These are phyloP conservation scores for Pelobates fuscus DNA, from an alignment of 2,113 vertebrate genomes.

Conservation along the genomic window DNA sequence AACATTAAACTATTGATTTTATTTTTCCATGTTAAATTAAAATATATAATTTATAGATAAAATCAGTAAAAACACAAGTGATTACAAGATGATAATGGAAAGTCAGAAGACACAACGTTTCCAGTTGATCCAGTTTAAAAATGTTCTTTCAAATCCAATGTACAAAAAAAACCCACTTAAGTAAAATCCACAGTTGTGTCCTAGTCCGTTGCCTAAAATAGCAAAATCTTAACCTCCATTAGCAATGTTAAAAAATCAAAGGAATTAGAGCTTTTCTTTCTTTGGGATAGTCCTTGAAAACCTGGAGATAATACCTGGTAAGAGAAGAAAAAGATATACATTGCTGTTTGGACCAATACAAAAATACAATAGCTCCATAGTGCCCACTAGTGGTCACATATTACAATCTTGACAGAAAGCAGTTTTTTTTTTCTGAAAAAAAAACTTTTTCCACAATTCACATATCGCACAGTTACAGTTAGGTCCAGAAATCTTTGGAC, in stretches of 20 bases:
- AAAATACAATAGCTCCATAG: background rate
- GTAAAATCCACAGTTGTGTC: background rate
- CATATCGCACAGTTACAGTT: too few species aligned
- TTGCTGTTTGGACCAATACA: background rate
- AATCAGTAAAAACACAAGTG: too few species aligned
- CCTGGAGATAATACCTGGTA: slow-evolving; percentile 82
- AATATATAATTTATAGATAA: too few species aligned
- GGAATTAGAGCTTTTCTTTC: slow-evolving; percentile 86
- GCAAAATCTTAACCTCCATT: background rate
- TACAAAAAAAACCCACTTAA: background rate
- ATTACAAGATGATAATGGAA: too few species aligned
- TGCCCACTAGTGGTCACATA: too few species aligned
- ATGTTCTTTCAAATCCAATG: background rate
- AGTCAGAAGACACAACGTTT: too few species aligned
- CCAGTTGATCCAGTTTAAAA: background rate
- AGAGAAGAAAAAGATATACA: slow-evolving; percentile 52
- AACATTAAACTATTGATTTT: too few species aligned
- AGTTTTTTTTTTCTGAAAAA: too few species aligned
- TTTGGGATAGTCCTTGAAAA: slow-evolving; percentile 84
- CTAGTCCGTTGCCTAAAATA: background rate
- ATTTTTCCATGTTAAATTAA: too few species aligned
- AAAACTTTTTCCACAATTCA: too few species aligned
- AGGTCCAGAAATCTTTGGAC: too few species aligned
- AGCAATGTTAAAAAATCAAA: slow-evolving; percentile 77
- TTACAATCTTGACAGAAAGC: too few species aligned